Conservation (phyloP, 2,888 invertebrate species). For the Ceratothoa steindachneri region DNA sequence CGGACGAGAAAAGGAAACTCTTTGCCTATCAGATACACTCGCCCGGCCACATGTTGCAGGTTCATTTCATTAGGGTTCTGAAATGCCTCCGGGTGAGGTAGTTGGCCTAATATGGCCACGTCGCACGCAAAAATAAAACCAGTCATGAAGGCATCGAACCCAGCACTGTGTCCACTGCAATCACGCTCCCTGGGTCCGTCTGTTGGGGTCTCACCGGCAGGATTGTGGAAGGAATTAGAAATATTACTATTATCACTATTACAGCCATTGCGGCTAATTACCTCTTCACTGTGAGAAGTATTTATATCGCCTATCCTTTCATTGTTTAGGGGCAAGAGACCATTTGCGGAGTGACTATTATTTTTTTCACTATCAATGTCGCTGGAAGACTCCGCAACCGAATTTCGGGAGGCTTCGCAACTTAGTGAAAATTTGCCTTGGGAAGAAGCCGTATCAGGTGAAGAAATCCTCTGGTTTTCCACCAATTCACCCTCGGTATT, state of each 20-base stretch:
- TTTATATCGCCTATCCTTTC: too few species aligned
- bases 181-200: constrained; percentile 25
- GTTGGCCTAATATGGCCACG: constrained; percentile 5
- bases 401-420: too few species aligned
- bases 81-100: background rate
- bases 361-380: too few species aligned
- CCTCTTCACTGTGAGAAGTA: background rate
- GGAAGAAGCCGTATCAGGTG: too few species aligned
- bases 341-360: too few species aligned
- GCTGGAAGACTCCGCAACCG: too few species aligned
- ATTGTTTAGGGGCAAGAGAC: too few species aligned
- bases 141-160: constrained; percentile 56
- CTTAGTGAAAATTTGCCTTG: too few species aligned
- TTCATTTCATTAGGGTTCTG: constrained; percentile 47
- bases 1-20: constrained; percentile 53
- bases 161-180: constrained; percentile 53
- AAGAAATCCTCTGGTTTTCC: too few species aligned
- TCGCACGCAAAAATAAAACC: constrained; percentile 53
- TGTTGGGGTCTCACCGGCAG: background rate
- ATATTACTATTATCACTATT: background rate
- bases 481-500: too few species aligned
- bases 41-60: constrained; percentile 49
- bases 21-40: constrained; percentile 54
- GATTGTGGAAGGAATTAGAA: background rate
- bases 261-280: background rate